Evolutionary conservation across 2,888 invertebrate genomes (phyloP), one percentile per base, ranked within the genome.

Genomic region (Caenorhabditis macrosperma): DNA sequence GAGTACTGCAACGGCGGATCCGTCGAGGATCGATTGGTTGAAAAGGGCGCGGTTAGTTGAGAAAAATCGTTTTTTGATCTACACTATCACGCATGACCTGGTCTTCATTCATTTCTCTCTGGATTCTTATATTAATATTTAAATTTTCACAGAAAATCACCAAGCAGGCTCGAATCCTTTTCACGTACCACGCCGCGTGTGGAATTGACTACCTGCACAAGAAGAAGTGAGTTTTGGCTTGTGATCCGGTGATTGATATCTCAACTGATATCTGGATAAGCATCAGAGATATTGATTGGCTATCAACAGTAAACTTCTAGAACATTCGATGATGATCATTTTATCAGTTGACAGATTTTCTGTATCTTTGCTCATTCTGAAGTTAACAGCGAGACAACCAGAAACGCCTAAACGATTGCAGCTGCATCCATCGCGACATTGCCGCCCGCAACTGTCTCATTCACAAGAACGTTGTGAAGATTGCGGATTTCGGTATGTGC

Each of bases 401-500:
- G 33, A 33, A 33, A 33, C 12, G 2, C 10, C 17, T 6, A 12
- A n/a, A 22, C n/a, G 15, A 28, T 68, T 71, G 17, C 79, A 84
- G 80, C 41, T 86, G 86, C 75, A 87, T 87, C 52, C 87, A 87
- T 61, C 86, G 87, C 33, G 88, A 88, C 77, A 85, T 88, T 52
- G 88, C 88, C 38, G 83, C 87, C 24, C 79, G 88, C 9, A 88
- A 88, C 60, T 88, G 88, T 59, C 83, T 88, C 12, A 83, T 88
- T 38, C 77, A 80, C 55, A 81, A 80, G 9, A 78, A 71, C 3
- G 66, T 79, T 46, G 81, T 88, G 17, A 88, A 88, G 61, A 75
- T 88, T 44, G 88, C 88, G 46, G 87, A 86, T 55, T 88, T 88
- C 48, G 88, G 88, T 54, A 86, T 88, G 87, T 87, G 87, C 54